A percentile compares a stretch with the other conserved stretches of the same genome.
phyloP scores from a whole-genome alignment of 2,888 invertebrate species.

The Alcis repandata region DNA sequence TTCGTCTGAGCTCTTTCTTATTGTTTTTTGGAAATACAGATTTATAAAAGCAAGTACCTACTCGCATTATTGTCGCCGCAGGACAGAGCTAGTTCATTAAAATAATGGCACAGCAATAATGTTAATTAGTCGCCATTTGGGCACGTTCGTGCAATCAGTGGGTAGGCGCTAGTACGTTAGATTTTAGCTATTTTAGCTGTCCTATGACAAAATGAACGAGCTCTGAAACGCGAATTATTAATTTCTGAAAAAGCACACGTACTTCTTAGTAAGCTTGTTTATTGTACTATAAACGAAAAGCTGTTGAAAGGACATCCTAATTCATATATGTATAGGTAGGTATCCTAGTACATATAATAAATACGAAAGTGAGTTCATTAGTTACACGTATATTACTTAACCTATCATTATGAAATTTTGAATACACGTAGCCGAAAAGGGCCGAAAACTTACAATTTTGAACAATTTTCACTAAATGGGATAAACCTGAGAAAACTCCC shows the following conservation, averaged over 20 bases:
- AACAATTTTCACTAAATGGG: too few species aligned
- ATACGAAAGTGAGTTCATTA: too few species aligned
- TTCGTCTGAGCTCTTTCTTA: not conserved
- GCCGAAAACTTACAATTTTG: too few species aligned
- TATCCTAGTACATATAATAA: too few species aligned
- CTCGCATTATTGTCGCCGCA: not conserved
- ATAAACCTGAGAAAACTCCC: too few species aligned
- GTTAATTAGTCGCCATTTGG: constrained; percentile 45
- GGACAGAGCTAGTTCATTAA: constrained; percentile 19
- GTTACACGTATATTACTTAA: too few species aligned
- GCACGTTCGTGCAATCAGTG: constrained; percentile 41
- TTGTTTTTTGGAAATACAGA: not conserved
- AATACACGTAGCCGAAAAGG: too few species aligned
- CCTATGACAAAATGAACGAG: not conserved
- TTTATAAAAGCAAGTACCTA: not conserved
- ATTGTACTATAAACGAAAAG: too few species aligned
- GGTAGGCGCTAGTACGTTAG: constrained; percentile 29
- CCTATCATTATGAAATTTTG: too few species aligned
- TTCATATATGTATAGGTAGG: too few species aligned
- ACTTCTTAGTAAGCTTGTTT: not conserved
- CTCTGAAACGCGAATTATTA: not conserved
- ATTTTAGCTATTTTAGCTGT: constrained; percentile 31
- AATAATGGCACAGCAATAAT: constrained; percentile 37
- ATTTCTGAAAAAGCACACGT: not conserved
- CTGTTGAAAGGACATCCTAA: too few species aligned